Evolutionary conservation across 1,140 invertebrate species (phyloP), one percentile per base, ranked within the genome.

Genomic region (Idris sp.): DNA sequence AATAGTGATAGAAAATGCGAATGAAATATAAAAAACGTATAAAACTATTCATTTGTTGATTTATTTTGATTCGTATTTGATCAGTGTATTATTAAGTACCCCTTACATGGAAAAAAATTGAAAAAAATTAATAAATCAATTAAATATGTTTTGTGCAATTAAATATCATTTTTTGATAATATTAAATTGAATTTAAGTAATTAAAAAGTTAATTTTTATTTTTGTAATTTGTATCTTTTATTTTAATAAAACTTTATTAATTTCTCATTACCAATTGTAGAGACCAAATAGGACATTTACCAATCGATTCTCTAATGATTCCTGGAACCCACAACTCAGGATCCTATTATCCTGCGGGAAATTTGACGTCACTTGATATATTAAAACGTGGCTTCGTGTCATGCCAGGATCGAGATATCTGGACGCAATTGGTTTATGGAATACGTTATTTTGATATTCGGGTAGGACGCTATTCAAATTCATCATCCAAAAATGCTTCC

Each of bases 391-490:
- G 87, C n/a, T 91, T 90, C 68, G 74, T 89, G 38, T 74, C 90
- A 4, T 91, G 90, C 13, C 95, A 96, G 83, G 93, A 95, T 80
- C 90, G 92, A 30, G 91, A 92, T 77, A 88, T 95, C 11, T 95
- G 93, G 91, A 90, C 90, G 0, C 94, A 95, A 80, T 86, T 96
- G 8, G 91, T 94, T 0, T 92, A 94, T 79, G 94, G 94, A 18
- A 92, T 95, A 78, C 88, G 94, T 75, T 95, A 95, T 80, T 86
- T 96, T 14, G 94, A 96, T 84, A 89, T 96, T 11, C 90, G 93
- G 59, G 87, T 93, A 49, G 91, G 91, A 53, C 91, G 87, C 77
- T 90, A 90, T 48, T 72, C 86, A 0, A n/a, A n/a, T n/a, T 51
- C 72, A 1, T 68, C 65, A 25, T 53, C 78, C 4, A 86, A 81